Percentiles rank a stretch among this genome's conserved stretches.
These are phyloP conservation scores for Drosophila vallismaia DNA, from an alignment of 2,888 invertebrate genomes.

Conservation along the genomic window DNA sequence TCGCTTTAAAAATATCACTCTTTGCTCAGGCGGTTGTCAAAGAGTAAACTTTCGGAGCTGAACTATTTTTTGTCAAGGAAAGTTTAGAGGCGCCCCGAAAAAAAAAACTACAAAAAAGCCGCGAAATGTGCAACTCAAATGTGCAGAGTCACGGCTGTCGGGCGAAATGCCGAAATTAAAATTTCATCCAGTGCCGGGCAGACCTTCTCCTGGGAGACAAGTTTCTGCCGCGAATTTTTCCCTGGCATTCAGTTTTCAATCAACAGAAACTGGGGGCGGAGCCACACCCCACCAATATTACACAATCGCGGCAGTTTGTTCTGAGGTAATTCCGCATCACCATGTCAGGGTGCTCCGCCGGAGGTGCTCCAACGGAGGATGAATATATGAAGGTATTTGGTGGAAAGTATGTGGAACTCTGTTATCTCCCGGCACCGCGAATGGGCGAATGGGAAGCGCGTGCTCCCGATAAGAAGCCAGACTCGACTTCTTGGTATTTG, in stretches of 20 bases:
- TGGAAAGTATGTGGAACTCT: constrained; percentile 1
- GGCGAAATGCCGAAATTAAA: constrained; percentile 10
- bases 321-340: constrained; percentile 12
- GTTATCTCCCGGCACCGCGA: constrained; percentile 37
- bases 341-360: not conserved
- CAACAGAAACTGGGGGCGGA: constrained; percentile 41
- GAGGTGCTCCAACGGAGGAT: not conserved
- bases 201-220: not conserved
- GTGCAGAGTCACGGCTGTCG: not conserved
- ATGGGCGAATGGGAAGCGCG: constrained; percentile 44
- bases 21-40: constrained; percentile 41
- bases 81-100: constrained; percentile 40
- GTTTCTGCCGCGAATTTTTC: constrained; percentile 5
- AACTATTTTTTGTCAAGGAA: constrained; percentile 51
- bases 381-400: not conserved
- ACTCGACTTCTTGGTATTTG: constrained; percentile 18
- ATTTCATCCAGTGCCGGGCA: not conserved
- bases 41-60: constrained; percentile 47
- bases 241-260: constrained; percentile 35
- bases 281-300: constrained; percentile 53
- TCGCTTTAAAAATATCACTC: constrained; percentile 35
- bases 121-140: constrained; percentile 16
- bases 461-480: constrained; percentile 48
- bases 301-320: constrained; percentile 46
- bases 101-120: constrained; percentile 15